Evolutionary conservation across 1,140 invertebrate species (phyloP), one percentile per base, ranked within the genome.

Genomic region (Hydropsyche tenuis): DNA sequence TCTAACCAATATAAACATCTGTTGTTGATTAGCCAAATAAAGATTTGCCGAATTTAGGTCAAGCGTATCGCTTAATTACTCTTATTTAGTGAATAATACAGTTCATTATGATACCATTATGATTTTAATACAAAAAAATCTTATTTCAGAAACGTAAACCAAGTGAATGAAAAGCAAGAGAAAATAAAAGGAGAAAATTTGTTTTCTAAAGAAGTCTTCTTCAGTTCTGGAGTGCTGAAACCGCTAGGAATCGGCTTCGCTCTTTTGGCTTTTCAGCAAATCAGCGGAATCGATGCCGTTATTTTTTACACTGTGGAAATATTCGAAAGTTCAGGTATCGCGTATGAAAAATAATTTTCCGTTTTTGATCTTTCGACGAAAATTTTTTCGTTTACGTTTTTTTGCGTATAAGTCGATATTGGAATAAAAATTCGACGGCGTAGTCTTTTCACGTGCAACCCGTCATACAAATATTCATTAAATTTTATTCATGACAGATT

Each of bases 291-390:
- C 43, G 90, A 91, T 77, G 89, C 88, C 22, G 86, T 91, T 14
- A 87, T 91, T 68, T 91, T 91, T 80, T 91, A 91, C 82, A 89
- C 90, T 0, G 88, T 89, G 5, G 83, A 85, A 25, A 90, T 91
- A 51, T 91, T 91, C 78, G 77, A 84, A 74, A 84, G 77, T 60
- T 84, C 85, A 72, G 78, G 80, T 72, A 79, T 89, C 2, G 73
- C 27, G 14, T 6, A 14, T 14, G 16, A 48, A 48, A 12, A n/a
- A 48, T 48, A 16, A 62, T 23, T 62, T 62, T n/a, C 46, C 6
- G 42, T 45, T 45, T 45, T 6, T 45, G 9, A 37, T 37, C 30
- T 37, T 37, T 37, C 30, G 11, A 48, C 14, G 45, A 48, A 4
- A 48, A 12, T n/a, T 6, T 48, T 48, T 48, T 16, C 45, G 45